Percentiles rank a stretch among this genome's conserved stretches.
Conservation (phyloP, 2,113 vertebrate genomes). For the Pomatostomus ruficeps region DNA sequence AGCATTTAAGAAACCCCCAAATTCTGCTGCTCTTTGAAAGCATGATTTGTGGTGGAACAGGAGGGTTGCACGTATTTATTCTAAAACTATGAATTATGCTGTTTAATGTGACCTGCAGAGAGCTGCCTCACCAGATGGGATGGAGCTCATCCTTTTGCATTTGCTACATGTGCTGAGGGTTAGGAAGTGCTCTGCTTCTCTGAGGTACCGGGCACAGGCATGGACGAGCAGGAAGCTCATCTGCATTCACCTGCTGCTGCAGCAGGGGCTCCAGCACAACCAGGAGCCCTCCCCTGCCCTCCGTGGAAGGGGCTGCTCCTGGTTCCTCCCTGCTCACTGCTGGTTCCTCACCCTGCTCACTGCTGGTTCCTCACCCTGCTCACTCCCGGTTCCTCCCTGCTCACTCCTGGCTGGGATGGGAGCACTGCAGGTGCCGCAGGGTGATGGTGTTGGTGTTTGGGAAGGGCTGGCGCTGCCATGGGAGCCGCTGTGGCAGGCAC, state of each 20-base stretch:
- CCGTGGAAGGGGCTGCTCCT: background rate
- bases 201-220: background rate
- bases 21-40: background rate
- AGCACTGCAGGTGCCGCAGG: background rate
- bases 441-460: background rate
- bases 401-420: background rate
- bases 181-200: slow-evolving; percentile 20
- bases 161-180: background rate
- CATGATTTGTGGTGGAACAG: background rate
- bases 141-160: slow-evolving; percentile 6
- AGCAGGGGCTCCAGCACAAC: background rate
- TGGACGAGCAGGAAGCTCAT: background rate
- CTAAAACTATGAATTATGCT: slow-evolving; percentile 57
- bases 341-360: background rate
- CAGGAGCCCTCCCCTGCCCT: background rate
- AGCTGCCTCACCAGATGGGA: slow-evolving; percentile 38
- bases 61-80: background rate
- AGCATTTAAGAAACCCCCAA: background rate
- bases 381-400: background rate
- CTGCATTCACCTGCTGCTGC: background rate
- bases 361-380: background rate
- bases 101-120: slow-evolving; percentile 56
- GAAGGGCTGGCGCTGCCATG: background rate
- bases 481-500: background rate
- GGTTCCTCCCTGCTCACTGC: background rate